These are phyloP conservation scores for Centropristis striata DNA, from an alignment of 2,113 vertebrate genomes.

Conservation along the genomic window DNA sequence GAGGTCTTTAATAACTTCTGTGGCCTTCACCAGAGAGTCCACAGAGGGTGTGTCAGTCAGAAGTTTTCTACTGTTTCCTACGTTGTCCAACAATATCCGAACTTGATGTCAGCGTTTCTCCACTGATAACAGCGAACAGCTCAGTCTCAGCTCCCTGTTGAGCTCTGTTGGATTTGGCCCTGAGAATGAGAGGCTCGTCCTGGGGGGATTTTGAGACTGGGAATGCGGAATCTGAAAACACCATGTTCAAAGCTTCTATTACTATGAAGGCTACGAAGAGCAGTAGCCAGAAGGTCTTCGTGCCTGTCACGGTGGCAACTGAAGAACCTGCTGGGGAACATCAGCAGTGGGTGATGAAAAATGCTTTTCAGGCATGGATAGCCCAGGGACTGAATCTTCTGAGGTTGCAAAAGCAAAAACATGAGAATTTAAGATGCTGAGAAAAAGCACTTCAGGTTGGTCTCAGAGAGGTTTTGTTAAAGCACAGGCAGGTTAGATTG, in stretches of 20 bases:
- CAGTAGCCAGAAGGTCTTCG: background rate
- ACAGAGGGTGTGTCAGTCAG: background rate
- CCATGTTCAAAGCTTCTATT: background rate
- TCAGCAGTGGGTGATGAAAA: background rate
- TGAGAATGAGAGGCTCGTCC: background rate
- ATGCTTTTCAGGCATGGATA: background rate
- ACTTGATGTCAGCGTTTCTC: background rate
- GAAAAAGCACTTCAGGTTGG: background rate
- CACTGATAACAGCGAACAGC: slow-evolving; percentile 7
- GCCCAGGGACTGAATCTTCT: background rate
- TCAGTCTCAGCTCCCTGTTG: background rate
- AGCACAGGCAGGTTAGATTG: background rate
- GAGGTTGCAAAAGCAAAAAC: background rate
- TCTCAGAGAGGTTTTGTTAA: background rate
- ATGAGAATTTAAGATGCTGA: background rate
- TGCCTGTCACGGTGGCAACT: background rate
- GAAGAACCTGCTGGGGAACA: background rate
- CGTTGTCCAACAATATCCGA: background rate
- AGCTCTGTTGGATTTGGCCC: background rate
- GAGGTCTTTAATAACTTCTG: background rate
- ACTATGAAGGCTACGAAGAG: background rate
- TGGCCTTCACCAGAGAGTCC: background rate
- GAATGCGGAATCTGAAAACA: background rate
- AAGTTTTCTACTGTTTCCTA: background rate
- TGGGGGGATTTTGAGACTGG: background rate